Evolutionary conservation across 2,797 vertebrate species (phyloP).

Genomic region (Miichthys miiuy): DNA sequence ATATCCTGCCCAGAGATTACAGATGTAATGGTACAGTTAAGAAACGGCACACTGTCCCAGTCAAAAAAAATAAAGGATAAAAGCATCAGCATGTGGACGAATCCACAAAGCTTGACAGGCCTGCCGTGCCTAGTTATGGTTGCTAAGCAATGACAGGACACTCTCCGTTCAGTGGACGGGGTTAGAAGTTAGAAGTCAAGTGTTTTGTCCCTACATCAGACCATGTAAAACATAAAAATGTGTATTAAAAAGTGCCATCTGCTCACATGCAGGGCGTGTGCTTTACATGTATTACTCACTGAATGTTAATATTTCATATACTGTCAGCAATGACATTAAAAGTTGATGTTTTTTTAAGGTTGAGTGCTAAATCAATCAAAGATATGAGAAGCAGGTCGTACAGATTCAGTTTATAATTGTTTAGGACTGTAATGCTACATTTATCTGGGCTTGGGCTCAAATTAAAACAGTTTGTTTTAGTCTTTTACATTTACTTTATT

Average conservation of each 20-base stretch:
- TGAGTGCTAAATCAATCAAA: too few relatives aligned
- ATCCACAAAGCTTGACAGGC: too few relatives aligned
- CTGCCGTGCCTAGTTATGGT: not conserved
- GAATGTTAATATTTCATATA: too few relatives aligned
- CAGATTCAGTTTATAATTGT: not conserved
- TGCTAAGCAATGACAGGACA: not conserved
- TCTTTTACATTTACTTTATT: not conserved
- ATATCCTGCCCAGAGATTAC: too few relatives aligned
- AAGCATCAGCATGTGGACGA: not conserved
- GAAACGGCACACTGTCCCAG: too few relatives aligned
- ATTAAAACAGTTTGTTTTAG: not conserved
- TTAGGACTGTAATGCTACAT: not conserved
- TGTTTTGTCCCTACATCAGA: not conserved
- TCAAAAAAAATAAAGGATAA: too few relatives aligned
- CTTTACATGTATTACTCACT: too few relatives aligned
- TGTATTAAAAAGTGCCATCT: not conserved
- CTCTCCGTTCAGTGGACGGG: not conserved
- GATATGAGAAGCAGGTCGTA: too few relatives aligned
- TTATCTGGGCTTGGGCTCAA: not conserved
- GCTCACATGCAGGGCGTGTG: not conserved
- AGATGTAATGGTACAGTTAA: too few relatives aligned
- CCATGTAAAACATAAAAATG: not conserved
- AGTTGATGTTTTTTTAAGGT: not conserved
- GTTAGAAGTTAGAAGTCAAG: not conserved
- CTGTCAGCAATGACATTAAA: not conserved